These are phyloP conservation scores for Triplophysa siluroides DNA, from an alignment of 2,113 vertebrate species.

Conservation along the genomic window DNA sequence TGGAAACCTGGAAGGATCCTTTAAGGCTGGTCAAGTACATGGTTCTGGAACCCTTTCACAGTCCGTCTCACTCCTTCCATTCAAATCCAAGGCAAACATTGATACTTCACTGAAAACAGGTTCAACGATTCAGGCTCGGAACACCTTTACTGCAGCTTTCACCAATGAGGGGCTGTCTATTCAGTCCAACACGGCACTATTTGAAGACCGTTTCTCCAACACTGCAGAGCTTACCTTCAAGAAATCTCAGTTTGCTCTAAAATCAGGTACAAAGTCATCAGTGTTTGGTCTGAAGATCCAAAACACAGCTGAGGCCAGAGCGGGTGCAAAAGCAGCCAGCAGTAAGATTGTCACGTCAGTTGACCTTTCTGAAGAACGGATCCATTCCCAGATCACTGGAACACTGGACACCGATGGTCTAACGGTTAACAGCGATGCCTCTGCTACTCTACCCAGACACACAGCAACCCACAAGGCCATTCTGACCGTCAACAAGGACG, in stretches of 20 bases:
- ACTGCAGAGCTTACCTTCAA: slow-evolving; percentile 75
- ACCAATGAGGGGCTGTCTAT: slow-evolving; percentile 70
- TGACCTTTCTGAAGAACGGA: slow-evolving; percentile 69
- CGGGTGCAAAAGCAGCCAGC: slow-evolving; percentile 70
- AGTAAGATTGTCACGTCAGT: slow-evolving; percentile 80
- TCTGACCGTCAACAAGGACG: slow-evolving; percentile 76
- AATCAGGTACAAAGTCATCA: slow-evolving; percentile 76
- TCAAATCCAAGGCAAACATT: slow-evolving; percentile 67
- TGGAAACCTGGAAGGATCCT: slow-evolving; percentile 67
- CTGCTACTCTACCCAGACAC: slow-evolving; percentile 73
- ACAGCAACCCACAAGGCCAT: slow-evolving; percentile 80
- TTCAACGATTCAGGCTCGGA: slow-evolving; percentile 77
- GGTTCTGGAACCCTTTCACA: slow-evolving; percentile 70
- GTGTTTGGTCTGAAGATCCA: slow-evolving; percentile 70
- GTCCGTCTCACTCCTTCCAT: slow-evolving; percentile 65
- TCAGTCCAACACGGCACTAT: slow-evolving; percentile 77
- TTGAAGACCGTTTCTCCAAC: slow-evolving; percentile 77
- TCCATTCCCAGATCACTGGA: slow-evolving; percentile 75
- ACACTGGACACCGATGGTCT: slow-evolving; percentile 78
- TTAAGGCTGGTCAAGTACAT: slow-evolving; percentile 73
- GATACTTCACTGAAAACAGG: slow-evolving; percentile 79
- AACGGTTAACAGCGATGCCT: slow-evolving; percentile 70
- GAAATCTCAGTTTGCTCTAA: slow-evolving; percentile 76
- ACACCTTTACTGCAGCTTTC: slow-evolving; percentile 73
- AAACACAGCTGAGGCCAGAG: slow-evolving; percentile 77